Base-by-base conservation (phyloP, 2,113 vertebrate species). In the Sterna hirundo region DNA sequence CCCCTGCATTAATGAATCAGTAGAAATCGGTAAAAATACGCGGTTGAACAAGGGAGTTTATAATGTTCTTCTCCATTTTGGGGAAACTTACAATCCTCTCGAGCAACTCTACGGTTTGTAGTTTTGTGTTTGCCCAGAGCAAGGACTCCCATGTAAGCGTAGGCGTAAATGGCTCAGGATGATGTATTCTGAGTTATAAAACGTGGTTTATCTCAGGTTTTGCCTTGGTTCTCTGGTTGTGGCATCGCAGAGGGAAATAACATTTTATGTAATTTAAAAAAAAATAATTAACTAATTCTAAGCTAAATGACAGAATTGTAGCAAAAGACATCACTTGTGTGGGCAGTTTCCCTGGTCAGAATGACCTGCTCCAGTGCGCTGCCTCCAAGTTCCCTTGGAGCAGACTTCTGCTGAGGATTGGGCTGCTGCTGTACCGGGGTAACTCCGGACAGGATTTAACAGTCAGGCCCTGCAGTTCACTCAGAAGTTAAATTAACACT, bases 21-120 rank as follows among this genome's bases (percentile, higher is more conserved):
- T 76, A 69, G 55, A 82, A 95, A 94, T 89, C 58, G 78, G 76
- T 61, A 88, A 96, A 94, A 92, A 40, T 49, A 52, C 65, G 85
- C 55, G 91, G 80, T 5, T 94, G 92, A 96, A 89, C 54, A 66
- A 29, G 18, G 57, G 27, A 46, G 42, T 49, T 86, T 62, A 13
- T 40, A 40, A 54, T 52, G 34, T 52, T 5, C 5, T 66, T 89
- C 42, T 57, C 42, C 20, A 3, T 62, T 78, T 76, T 13, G 38
- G 32, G 69, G 42, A 80, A 76, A 44, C 3, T 2, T 47, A 27
- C 25, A 57, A 30, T 23, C 21, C 15, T 26, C 34, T 58, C 2
- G 3, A 38, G 62, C 20, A 71, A 5, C 36, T 72, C 18, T 22
- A 2, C 12, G 20, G 11, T n/a, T 62, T 11, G 0, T 58, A 44